Percentiles rank a stretch among this genome's conserved stretches.
phyloP scores from a whole-genome alignment of 2,888 invertebrate genomes.

The Xanthostigma xanthostigma region DNA sequence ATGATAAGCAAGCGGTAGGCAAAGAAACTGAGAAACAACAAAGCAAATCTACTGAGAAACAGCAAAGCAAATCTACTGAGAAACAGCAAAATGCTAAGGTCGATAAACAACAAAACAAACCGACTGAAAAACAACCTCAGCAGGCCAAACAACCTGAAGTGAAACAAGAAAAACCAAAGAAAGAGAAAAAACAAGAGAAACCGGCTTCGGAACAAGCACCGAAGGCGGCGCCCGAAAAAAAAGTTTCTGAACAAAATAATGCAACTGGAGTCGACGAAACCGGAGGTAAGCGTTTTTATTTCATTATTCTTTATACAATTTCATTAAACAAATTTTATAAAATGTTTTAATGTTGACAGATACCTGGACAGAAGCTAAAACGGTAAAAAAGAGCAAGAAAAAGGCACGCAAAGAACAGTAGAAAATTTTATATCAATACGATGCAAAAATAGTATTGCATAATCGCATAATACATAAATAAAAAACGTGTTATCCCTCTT shows the following conservation, averaged over 20 bases:
- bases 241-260: not conserved
- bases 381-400: slow-evolving; percentile 59
- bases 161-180: slow-evolving; percentile 9
- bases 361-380: slow-evolving; percentile 61
- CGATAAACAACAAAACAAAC: not conserved
- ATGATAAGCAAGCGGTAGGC: not conserved
- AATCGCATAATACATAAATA: no score
- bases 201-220: not conserved
- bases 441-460: no score
- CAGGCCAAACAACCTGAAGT: slow-evolving; percentile 6
- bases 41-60: no score
- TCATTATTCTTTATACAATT: not conserved
- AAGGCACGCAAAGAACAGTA: slow-evolving; percentile 49
- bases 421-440: no score
- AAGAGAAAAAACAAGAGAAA: not conserved
- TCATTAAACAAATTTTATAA: not conserved
- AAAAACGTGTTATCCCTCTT: no score
- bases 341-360: slow-evolving; percentile 31
- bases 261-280: not conserved
- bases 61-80: slow-evolving; percentile 3
- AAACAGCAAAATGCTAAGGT: slow-evolving; percentile 1
- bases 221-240: not conserved
- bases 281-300: not conserved
- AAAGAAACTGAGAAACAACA: not conserved
- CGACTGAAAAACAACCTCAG: slow-evolving; percentile 8